Conservation (phyloP, 1,140 invertebrate species). For the Popillia japonica region DNA sequence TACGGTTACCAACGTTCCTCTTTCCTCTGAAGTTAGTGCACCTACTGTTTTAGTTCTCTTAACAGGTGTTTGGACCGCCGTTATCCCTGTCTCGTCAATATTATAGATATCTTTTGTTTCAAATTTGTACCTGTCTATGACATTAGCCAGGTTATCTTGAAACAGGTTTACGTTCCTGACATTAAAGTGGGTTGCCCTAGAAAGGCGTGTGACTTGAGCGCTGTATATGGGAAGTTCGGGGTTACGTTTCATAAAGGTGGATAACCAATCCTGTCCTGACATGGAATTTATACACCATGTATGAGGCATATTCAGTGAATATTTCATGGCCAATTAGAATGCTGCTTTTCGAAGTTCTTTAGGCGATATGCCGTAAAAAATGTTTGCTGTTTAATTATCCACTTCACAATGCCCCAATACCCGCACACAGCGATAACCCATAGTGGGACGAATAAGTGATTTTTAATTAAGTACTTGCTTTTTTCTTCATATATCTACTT, state of each 20-base stretch:
- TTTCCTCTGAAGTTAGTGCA: too few relatives aligned
- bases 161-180: too few relatives aligned
- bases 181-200: background rate
- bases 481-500: conserved; percentile 37
- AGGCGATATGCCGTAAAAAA: conserved; percentile 33
- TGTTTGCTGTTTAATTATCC: background rate
- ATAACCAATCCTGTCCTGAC: background rate
- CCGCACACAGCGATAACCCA: too few relatives aligned
- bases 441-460: too few relatives aligned
- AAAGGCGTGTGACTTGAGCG: background rate
- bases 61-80: too few relatives aligned
- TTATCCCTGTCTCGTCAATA: too few relatives aligned
- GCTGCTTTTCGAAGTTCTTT: conserved; percentile 36
- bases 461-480: background rate
- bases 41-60: too few relatives aligned
- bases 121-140: background rate
- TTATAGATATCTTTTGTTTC: too few relatives aligned
- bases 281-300: background rate
- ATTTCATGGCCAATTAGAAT: conserved; percentile 41
- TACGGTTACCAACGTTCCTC: too few relatives aligned
- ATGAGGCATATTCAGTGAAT: conserved; percentile 45
- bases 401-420: too few relatives aligned
- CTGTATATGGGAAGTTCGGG: background rate
- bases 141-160: background rate
- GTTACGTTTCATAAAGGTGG: background rate